Evolutionary conservation across 2,797 vertebrate genomes (phyloP), one percentile per base, ranked within the genome.

Genomic region (Pseudomugil gertrudae): DNA sequence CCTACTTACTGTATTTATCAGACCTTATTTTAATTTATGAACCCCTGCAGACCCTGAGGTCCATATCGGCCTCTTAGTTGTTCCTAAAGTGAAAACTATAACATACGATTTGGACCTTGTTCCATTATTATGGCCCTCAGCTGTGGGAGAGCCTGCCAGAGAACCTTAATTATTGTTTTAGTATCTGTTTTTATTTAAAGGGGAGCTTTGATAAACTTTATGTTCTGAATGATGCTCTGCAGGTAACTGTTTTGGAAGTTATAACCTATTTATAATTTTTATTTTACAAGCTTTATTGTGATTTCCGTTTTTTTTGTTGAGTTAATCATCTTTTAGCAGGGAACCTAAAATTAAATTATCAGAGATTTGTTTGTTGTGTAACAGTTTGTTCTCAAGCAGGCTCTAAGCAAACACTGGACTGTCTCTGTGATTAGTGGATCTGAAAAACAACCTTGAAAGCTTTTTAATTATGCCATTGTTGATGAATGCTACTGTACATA

Each of bases 361-460:
- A 35, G 74, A 81, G 80, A 85, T 89, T 71, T 86, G 85, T 90
- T 86, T 70, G 61, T 75, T 75, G 72, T 77, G 45, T 71, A 63
- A 58, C 57, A 70, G 66, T 83, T 76, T 87, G 71, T 76, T 74
- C 67, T 83, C 58, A 61, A 40, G 26, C 64, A 77, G 78, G 50
- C 78, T 64, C 47, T 74, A 68, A 85, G 82, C 83, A 84, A 86
- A 88, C 76, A 82, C 78, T 76, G 66, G 81, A 87, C 78, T 90
- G 74, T 89, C 76, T 90, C 63, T 1, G 50, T 87, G 84, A 93
- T 92, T 91, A 83, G 81, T 87, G 78, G 78, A 78, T 85, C 80
- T 86, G 90, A 84, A 87, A 91, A 94, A 93, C 92, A 93, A 86
- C 88, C 89, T 84, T 94, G 89, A 94, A 93, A 95, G 94, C 93